phyloP scores from a whole-genome alignment of 2,888 invertebrate genomes.

The Heliconius aoede region DNA sequence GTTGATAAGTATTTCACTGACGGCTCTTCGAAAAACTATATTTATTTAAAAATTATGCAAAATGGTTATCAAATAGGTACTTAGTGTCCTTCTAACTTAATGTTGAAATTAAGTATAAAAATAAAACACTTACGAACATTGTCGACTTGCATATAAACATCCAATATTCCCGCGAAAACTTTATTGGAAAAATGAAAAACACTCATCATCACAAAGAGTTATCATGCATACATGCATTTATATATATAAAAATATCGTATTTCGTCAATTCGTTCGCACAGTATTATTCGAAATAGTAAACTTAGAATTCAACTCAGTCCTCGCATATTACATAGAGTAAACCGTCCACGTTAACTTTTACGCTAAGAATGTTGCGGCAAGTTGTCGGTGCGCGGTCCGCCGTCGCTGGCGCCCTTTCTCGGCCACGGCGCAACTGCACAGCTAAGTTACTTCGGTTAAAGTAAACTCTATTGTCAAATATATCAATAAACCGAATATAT shows the following conservation, averaged over 20 bases:
- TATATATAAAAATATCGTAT: conserved; percentile 58
- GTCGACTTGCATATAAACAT: conserved; percentile 64
- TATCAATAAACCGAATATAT: conserved; percentile 50
- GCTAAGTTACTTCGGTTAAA: conserved; percentile 47
- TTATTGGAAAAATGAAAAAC: conserved; percentile 60
- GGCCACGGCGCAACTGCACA: conserved; percentile 58
- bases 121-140: conserved; percentile 65
- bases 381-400: conserved; percentile 71
- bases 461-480: conserved; percentile 45
- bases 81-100: neutral
- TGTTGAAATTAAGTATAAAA: neutral
- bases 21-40: neutral
- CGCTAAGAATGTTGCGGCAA: conserved; percentile 83
- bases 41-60: neutral
- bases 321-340: conserved; percentile 83
- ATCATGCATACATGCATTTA: conserved; percentile 33
- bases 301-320: conserved; percentile 69
- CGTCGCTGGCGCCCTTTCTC: conserved; percentile 60
- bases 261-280: conserved; percentile 74
- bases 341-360: conserved; percentile 83
- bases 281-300: conserved; percentile 64
- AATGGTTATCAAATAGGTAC: too few species aligned
- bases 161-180: conserved; percentile 60
- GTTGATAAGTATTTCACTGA: neutral
- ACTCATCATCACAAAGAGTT: conserved; percentile 60